A percentile compares a stretch with the other conserved stretches of the same genome.
These are phyloP conservation scores for Donacobius atricapilla DNA, from an alignment of 2,113 vertebrate species.

Conservation along the genomic window DNA sequence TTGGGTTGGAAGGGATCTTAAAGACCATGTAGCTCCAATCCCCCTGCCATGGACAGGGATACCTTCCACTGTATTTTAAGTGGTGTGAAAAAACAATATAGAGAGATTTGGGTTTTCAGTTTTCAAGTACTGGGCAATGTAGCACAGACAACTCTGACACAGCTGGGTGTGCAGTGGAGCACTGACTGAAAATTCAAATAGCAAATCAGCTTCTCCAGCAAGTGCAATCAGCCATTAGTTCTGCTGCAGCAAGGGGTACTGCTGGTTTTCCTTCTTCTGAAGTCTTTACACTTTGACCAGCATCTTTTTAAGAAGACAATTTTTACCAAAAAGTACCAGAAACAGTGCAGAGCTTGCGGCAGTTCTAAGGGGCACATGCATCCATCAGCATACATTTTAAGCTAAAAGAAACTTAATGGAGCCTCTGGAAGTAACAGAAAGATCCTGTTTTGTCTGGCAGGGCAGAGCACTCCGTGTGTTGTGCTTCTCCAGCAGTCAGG, in stretches of 20 bases:
- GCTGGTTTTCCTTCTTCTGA: neutral
- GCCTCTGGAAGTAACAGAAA: neutral
- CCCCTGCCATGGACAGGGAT: neutral
- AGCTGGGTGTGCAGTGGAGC: neutral
- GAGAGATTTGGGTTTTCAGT: neutral
- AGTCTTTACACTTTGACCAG: neutral
- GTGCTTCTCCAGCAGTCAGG: neutral
- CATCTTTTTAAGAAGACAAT: neutral
- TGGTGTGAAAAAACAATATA: neutral
- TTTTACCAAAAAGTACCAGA: neutral
- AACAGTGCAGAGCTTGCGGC: accelerated
- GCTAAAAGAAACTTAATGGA: neutral
- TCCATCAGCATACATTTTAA: neutral
- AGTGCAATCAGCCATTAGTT: neutral
- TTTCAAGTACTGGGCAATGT: neutral
- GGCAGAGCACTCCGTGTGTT: no score
- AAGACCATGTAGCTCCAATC: neutral
- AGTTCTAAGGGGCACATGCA: neutral
- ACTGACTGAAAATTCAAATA: neutral
- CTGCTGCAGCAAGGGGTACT: neutral
- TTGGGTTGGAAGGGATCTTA: neutral
- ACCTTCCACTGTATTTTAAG: neutral
- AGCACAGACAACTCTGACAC: neutral
- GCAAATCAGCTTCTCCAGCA: neutral
- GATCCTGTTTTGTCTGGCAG: neutral